A percentile compares a stretch with the other conserved stretches of the same genome.
phyloP scores from a whole-genome alignment of 2,113 vertebrate genomes.

The Pollachius pollachius region DNA sequence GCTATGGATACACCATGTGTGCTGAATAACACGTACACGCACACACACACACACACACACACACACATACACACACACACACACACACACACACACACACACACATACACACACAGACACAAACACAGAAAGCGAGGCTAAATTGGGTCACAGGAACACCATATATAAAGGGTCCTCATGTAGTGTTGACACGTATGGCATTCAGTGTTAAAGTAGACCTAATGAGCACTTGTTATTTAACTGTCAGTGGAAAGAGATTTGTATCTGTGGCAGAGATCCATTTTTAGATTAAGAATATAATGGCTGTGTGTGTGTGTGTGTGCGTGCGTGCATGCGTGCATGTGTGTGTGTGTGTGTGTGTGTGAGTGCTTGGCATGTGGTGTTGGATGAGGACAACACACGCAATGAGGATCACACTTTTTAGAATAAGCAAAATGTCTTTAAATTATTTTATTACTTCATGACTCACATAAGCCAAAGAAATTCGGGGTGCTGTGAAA shows the following conservation, averaged over 20 bases:
- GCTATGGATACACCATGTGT: neutral
- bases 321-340: no score
- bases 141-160: no score
- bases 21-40: neutral
- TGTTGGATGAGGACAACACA: no score
- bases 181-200: slow-evolving; percentile 32
- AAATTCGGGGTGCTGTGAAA: no score
- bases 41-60: no score
- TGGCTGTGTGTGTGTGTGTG: no score
- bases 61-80: no score
- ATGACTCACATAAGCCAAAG: slow-evolving; percentile 20
- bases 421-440: neutral
- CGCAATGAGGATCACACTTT: neutral
- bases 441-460: slow-evolving; percentile 8
- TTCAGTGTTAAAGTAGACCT: slow-evolving; percentile 24
- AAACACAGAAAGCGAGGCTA: neutral
- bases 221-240: slow-evolving; percentile 29
- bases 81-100: no score
- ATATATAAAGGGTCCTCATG: neutral
- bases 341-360: no score
- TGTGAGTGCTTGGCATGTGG: no score
- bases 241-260: slow-evolving; percentile 45
- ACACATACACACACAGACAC: neutral
- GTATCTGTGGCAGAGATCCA: slow-evolving; percentile 31
- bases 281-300: neutral